These are phyloP conservation scores for Antigone vipio DNA, from an alignment of 2,113 vertebrate genomes.

Conservation along the genomic window DNA sequence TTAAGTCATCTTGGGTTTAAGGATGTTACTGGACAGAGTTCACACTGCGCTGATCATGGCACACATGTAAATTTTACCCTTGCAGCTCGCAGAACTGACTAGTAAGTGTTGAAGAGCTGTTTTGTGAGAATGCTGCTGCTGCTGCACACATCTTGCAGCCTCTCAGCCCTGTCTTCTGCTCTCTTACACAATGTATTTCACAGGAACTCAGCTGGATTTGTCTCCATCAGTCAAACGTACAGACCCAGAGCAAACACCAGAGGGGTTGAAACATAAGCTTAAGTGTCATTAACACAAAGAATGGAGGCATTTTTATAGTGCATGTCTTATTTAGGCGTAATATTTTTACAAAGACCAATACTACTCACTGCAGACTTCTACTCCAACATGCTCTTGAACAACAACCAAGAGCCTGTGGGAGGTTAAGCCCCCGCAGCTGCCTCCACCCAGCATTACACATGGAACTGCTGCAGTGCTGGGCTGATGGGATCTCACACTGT, in stretches of 20 bases:
- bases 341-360: neutral
- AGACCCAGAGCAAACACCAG: accelerated
- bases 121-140: neutral
- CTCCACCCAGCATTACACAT: accelerated
- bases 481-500: neutral
- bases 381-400: neutral
- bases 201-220: neutral
- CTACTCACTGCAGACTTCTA: neutral
- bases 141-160: neutral
- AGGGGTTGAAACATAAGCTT: neutral
- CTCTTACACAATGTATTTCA: too few species aligned
- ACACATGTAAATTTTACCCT: neutral
- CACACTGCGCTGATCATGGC: neutral
- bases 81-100: neutral
- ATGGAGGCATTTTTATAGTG: neutral
- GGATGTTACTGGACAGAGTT: neutral
- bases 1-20: neutral
- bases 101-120: too few species aligned
- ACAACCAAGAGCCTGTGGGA: neutral
- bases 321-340: neutral
- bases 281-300: neutral
- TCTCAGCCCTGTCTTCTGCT: neutral
- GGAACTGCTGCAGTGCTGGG: neutral
- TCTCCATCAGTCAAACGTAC: neutral
- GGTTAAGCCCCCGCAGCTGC: too few species aligned